These are phyloP conservation scores for Brachionichthys hirsutus DNA, from an alignment of 2,113 vertebrate genomes.

Conservation along the genomic window DNA sequence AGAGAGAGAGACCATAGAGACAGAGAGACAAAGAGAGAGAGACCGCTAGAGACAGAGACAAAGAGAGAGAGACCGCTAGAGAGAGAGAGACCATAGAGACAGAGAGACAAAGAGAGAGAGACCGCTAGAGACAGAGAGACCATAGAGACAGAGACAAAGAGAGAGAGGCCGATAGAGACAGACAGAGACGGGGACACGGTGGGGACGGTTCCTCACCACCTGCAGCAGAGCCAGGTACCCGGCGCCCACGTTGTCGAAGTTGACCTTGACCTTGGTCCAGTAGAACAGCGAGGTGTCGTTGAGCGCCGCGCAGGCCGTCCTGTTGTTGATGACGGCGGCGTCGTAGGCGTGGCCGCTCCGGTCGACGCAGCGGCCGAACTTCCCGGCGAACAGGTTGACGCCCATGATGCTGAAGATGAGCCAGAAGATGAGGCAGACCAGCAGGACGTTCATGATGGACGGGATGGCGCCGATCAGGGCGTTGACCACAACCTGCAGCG, in stretches of 20 bases:
- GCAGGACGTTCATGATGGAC: constrained; percentile 98
- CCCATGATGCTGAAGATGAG: constrained; percentile 99
- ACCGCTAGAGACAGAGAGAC: no score
- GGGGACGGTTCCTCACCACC: constrained; percentile 82
- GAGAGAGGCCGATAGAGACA: not conserved
- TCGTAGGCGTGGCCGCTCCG: constrained; percentile 83
- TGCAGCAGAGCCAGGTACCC: constrained; percentile 96
- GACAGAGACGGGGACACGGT: not conserved
- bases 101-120: no score
- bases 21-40: no score
- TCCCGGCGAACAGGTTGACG: constrained; percentile 96
- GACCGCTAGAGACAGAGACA: no score
- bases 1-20: no score
- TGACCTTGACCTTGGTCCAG: constrained; percentile 97
- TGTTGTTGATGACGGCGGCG: constrained; percentile 85
- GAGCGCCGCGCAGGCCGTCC: constrained; percentile 82
- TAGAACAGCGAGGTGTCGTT: constrained; percentile 82
- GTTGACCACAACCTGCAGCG: constrained; percentile 92
- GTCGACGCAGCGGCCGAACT: constrained; percentile 93
- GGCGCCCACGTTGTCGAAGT: constrained; percentile 96
- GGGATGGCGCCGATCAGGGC: constrained; percentile 96
- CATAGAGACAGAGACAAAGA: no score
- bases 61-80: no score
- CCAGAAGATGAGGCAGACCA: constrained; percentile 99
- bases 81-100: no score